These are phyloP conservation scores for Elymnias hypermnestra DNA, from an alignment of 1,140 invertebrate genomes.

Conservation along the genomic window DNA sequence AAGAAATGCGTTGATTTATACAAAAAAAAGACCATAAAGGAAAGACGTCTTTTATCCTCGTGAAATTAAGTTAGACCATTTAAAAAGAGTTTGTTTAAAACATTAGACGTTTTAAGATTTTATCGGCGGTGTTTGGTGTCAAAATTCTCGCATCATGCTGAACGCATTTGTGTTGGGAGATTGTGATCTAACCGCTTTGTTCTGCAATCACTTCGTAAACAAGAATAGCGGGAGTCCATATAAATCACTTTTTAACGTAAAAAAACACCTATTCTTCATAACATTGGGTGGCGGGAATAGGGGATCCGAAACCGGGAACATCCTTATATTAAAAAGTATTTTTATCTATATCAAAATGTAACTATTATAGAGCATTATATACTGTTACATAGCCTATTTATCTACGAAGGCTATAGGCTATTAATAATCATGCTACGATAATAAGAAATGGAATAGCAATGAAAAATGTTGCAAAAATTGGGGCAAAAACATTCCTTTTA, in stretches of 20 bases:
- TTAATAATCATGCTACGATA: no score
- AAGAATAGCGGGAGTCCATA: constrained; percentile 70
- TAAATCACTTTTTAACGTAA: constrained; percentile 62
- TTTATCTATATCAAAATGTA: no score
- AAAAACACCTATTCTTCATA: constrained; percentile 26
- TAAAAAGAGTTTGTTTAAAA: constrained; percentile 75
- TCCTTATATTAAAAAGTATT: constrained; percentile 8
- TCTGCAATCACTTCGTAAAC: constrained; percentile 61
- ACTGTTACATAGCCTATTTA: no score
- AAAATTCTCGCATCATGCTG: constrained; percentile 73
- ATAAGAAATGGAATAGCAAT: no score
- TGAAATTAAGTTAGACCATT: constrained; percentile 69
- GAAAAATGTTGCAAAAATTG: no score
- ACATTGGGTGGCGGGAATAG: constrained; percentile 4
- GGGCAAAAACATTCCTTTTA: no score
- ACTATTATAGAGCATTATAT: no score
- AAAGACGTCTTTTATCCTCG: constrained; percentile 57
- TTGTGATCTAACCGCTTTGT: constrained; percentile 63
- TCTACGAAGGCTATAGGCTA: no score
- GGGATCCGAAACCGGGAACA: constrained; percentile 1
- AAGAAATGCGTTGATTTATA: constrained; percentile 19
- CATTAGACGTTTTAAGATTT: constrained; percentile 71
- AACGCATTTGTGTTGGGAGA: constrained; percentile 59
- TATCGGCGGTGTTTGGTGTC: constrained; percentile 69
- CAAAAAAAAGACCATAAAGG: constrained; percentile 34